Evolutionary conservation across 2,113 vertebrate species (phyloP).

Genomic region (Echinops telfairi): DNA sequence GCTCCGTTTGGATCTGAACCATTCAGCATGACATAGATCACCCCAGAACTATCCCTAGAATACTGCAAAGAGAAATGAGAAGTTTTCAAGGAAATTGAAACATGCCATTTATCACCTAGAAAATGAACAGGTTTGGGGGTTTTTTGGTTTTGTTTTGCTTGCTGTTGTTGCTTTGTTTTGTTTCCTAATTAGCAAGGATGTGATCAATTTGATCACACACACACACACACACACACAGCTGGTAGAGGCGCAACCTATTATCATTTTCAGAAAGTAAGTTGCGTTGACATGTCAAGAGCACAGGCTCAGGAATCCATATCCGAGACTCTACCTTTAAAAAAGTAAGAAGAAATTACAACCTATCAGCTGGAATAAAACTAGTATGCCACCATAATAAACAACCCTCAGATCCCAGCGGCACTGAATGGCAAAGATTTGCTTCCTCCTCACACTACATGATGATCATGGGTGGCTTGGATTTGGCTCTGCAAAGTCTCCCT

Average conservation of each 20-base stretch:
- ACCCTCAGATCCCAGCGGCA: background rate
- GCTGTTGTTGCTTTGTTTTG: too few relatives aligned
- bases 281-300: background rate
- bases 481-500: background rate
- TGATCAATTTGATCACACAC: too few relatives aligned
- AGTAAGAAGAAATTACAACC: background rate
- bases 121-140: background rate
- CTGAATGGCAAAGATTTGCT: background rate
- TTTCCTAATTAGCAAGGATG: too few relatives aligned
- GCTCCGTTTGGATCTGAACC: slow-evolving; percentile 86
- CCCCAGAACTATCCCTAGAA: slow-evolving; percentile 86
- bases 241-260: background rate
- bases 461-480: background rate
- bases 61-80: slow-evolving; percentile 84
- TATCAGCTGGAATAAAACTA: background rate
- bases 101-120: background rate
- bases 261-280: slow-evolving; percentile 9
- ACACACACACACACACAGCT: background rate
- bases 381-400: background rate
- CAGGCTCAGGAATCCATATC: background rate
- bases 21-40: slow-evolving; percentile 87
- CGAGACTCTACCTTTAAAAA: background rate
- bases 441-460: background rate
- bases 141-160: too few relatives aligned
- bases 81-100: background rate